Base-by-base conservation (phyloP, 2,888 invertebrate species). In the Acronicta alni region DNA sequence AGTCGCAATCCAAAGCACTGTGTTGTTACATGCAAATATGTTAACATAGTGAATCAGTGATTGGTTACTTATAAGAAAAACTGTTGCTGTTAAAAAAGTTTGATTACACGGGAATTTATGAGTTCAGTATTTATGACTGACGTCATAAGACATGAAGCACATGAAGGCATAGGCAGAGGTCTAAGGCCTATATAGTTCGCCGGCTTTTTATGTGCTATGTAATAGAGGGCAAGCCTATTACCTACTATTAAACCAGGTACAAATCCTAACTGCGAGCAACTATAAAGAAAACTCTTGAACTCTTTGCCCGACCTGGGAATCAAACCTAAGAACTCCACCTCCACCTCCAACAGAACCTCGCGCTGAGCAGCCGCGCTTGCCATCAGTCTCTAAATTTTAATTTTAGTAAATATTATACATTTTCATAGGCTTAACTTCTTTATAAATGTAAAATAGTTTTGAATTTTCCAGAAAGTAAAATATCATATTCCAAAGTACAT, bases 1-100 rank as follows among this genome's bases (percentile, higher is more conserved):
- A 54, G 43, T 55, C 57, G 41, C 55, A 57, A 58, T 35, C 32
- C 20, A 20, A 42, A 26, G 38, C 32, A 23, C 57, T n/a, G 59
- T 65, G 66, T 64, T 65, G 71, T 65, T 59, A 65, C 59, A 70
- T 59, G 71, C 54, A 70, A 70, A 65, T 64, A 42, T 23, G 43
- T 47, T 12, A 35, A 47, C 46, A 59, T 43, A 42, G 42, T 46
- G 38, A 38, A 61, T 62, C 51, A 35, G 51, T 64, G 42, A 51
- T 58, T 69, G 30, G 53, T 57, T 20, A n/a, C n/a, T n/a, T 7
- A 4, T 23, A 43, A n/a, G 10, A 41, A 38, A 47, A 38, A 52
- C 37, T 39, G 43, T 32, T 56, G 51, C 43, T 45, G 37, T 39
- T 12, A 23, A 14, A 8, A 51, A 45, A 51, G 30, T 30, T 54